phyloP scores from a whole-genome alignment of 1,140 invertebrate genomes.

The Zaprionus ornatus region DNA sequence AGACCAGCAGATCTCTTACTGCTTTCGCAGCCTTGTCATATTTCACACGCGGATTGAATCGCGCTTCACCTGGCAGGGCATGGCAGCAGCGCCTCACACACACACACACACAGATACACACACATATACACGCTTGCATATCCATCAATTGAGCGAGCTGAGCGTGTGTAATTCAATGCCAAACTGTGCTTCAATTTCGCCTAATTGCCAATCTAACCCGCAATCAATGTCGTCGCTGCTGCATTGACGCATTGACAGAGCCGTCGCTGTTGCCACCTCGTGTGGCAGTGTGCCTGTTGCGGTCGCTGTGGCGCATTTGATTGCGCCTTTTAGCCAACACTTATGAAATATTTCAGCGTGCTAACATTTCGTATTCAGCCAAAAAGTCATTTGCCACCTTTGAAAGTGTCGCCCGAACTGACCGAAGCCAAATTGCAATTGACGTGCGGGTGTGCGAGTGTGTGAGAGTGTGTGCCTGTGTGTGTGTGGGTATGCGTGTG shows the following conservation, averaged over 20 bases:
- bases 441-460: constrained; percentile 32
- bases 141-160: background rate
- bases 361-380: constrained; percentile 37
- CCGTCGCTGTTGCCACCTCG: too few relatives aligned
- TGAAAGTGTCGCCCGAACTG: constrained; percentile 46
- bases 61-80: background rate
- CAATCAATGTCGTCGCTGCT: constrained; percentile 38
- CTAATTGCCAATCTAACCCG: constrained; percentile 41
- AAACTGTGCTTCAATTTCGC: constrained; percentile 40
- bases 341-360: constrained; percentile 71
- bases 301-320: constrained; percentile 22
- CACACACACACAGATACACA: constrained; percentile 2
- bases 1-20: background rate
- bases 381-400: constrained; percentile 69
- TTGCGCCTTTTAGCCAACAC: constrained; percentile 62
- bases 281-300: background rate
- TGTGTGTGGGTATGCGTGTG: background rate
- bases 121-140: background rate
- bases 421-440: constrained; percentile 69
- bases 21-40: background rate
- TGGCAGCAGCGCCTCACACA: background rate
- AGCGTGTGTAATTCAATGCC: constrained; percentile 46
- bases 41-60: constrained; percentile 1
- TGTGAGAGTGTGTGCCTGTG: background rate
- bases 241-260: too few relatives aligned